Conservation (phyloP, 2,888 invertebrate genomes). For the Psococerastis gibbosa region DNA sequence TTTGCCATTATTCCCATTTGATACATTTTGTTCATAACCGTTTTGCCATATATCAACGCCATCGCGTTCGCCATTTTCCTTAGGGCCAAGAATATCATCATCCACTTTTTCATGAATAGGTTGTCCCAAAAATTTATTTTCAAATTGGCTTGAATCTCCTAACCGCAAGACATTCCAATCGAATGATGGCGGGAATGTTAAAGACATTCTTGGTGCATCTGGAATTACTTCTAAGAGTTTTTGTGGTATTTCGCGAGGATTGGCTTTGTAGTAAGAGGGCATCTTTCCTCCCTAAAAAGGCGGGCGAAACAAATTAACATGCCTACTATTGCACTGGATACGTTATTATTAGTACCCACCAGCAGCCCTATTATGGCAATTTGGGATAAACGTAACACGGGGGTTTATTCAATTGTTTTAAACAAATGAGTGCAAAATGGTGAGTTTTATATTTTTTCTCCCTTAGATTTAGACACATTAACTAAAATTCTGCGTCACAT, state of each 20-base stretch:
- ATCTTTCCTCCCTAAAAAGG: constrained; percentile 58
- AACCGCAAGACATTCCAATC: constrained; percentile 43
- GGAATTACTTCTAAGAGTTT: constrained; percentile 49
- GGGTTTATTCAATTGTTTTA: too few species aligned
- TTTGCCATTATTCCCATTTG: constrained; percentile 13
- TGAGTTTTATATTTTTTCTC: too few species aligned
- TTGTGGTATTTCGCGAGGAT: constrained; percentile 57
- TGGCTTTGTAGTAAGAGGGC: constrained; percentile 57
- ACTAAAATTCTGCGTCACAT: too few species aligned
- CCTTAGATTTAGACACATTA: too few species aligned
- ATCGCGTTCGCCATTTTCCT: background rate
- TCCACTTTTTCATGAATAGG: too few species aligned
- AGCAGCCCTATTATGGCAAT: too few species aligned
- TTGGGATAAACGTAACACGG: too few species aligned
- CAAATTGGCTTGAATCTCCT: too few species aligned
- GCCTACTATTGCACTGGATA: too few species aligned
- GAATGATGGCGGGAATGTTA: constrained; percentile 45
- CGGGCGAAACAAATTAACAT: constrained; percentile 9
- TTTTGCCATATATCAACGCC: constrained; percentile 10
- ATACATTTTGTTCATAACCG: constrained; percentile 15
- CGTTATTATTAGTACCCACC: background rate
- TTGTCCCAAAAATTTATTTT: too few species aligned
- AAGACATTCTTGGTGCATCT: constrained; percentile 62
- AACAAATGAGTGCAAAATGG: too few species aligned
- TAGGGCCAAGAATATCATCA: too few species aligned